Evolutionary conservation across 2,797 vertebrate species (phyloP), one percentile per base, ranked within the genome.

Genomic region (Pterois miles): DNA sequence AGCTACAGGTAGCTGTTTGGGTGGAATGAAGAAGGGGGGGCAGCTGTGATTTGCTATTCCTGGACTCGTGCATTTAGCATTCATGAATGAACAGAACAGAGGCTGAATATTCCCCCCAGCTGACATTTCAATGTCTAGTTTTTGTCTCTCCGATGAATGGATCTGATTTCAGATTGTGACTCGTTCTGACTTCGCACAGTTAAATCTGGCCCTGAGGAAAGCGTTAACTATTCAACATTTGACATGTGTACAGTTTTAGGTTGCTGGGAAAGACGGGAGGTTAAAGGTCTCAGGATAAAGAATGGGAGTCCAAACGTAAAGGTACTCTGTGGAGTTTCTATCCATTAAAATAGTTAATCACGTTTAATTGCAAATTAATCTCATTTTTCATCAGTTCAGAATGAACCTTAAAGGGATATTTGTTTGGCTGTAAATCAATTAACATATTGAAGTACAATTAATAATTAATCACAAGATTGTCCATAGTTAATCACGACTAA

Each of bases 161-260:
- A 72, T 92, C 69, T 29, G 4, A 48, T 92, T 81, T 76, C 82
- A 66, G 74, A 57, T 23, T 65, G 76, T 81, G 89, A 79, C 85
- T 70, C 58, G 38, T 20, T 76, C 63, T 40, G 80, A 73, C 53
- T 88, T 86, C 33, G 79, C 79, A 54, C 78, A 13, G 72, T 81
- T 78, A 81, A 86, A 91, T 82, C 65, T 2, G 54, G 78, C 63
- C 34, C 71, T 8, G 75, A 71, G 74, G 62, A 87, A 65, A 80
- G 86, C 60, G 88, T 85, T 72, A 82, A 78, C 79, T 65, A 52
- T 54, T 82, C 71, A 58, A 46, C 54, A 34, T 81, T 38, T 68
- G 64, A 76, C 69, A 48, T 58, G 31, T 36, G 76, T 2, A 14
- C 60, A 52, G 75, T 65, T 84, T 86, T 63, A 86, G 66, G 65